A percentile compares a stretch with the other conserved stretches of the same genome.
These are phyloP conservation scores for Solenopsis invicta DNA, from an alignment of 1,140 invertebrate species.

Conservation along the genomic window DNA sequence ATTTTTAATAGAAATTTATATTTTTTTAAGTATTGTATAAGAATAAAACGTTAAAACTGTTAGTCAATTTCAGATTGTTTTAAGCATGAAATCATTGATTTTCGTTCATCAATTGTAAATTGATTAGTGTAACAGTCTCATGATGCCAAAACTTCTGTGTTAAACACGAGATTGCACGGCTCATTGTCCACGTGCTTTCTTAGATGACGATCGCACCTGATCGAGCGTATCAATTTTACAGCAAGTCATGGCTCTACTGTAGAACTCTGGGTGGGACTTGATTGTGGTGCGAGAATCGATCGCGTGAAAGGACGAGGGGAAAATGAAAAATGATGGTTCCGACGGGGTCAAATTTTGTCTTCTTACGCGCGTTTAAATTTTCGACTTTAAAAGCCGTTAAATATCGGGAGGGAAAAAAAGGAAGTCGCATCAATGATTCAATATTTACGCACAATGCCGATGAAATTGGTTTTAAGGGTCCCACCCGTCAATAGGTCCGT, in stretches of 20 bases:
- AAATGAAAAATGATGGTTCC: conserved; percentile 80
- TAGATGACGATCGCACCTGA: conserved; percentile 52
- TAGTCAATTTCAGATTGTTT: background rate
- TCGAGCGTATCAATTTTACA: conserved; percentile 70
- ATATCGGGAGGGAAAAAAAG: conserved; percentile 70
- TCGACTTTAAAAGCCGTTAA: conserved; percentile 81
- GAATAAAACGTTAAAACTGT: background rate
- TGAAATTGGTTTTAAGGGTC: conserved; percentile 81
- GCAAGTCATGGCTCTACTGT: conserved; percentile 56
- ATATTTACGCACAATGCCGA: conserved; percentile 83
- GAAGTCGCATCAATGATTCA: conserved; percentile 79
- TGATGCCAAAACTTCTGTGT: conserved; percentile 6
- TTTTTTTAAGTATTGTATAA: background rate
- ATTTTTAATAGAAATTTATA: conserved; percentile 7
- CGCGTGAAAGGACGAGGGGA: conserved; percentile 70
- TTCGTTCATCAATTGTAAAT: background rate
- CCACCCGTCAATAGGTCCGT: conserved; percentile 70
- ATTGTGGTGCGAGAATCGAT: conserved; percentile 81
- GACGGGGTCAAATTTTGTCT: conserved; percentile 44
- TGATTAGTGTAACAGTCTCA: conserved; percentile 4
- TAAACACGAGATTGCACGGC: conserved; percentile 34
- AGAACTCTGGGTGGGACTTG: conserved; percentile 58
- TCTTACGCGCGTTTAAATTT: conserved; percentile 38
- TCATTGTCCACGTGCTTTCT: conserved; percentile 49
- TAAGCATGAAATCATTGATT: background rate